phyloP scores from a whole-genome alignment of 2,797 vertebrate genomes.

The Sciurus vulgaris region DNA sequence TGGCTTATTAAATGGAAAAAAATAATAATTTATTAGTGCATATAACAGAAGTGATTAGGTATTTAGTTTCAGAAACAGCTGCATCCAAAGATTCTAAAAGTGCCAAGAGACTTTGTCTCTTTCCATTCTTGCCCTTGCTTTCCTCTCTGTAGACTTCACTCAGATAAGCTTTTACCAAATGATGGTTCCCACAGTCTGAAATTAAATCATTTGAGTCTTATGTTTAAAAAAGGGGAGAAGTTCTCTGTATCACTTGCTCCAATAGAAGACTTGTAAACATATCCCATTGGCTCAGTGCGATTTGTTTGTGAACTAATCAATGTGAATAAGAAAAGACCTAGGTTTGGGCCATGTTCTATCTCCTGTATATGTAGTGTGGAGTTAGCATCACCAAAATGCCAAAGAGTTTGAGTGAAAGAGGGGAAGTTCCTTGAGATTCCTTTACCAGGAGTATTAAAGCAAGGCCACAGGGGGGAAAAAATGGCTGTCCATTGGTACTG shows the following conservation, averaged over 20 bases:
- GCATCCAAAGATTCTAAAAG: neutral
- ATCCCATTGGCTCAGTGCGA: neutral
- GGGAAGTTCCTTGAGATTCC: neutral
- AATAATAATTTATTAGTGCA: neutral
- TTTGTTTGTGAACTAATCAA: neutral
- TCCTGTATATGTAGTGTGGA: too few species aligned
- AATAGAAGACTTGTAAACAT: neutral
- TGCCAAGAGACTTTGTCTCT: neutral
- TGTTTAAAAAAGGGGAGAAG: neutral
- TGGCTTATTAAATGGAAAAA: neutral
- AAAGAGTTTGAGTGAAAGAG: neutral
- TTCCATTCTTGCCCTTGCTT: neutral
- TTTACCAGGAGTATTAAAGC: neutral
- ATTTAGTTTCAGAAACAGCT: neutral
- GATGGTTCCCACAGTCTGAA: neutral
- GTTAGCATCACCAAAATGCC: neutral
- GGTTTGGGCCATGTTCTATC: neutral
- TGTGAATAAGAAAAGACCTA: neutral
- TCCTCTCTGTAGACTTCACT: neutral
- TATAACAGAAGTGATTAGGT: neutral
- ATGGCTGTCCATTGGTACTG: neutral
- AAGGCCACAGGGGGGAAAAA: neutral
- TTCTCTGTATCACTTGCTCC: neutral
- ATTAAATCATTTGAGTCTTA: neutral
- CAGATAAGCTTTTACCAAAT: neutral